phyloP scores from a whole-genome alignment of 2,113 vertebrate genomes.

The Trachemys scripta region DNA sequence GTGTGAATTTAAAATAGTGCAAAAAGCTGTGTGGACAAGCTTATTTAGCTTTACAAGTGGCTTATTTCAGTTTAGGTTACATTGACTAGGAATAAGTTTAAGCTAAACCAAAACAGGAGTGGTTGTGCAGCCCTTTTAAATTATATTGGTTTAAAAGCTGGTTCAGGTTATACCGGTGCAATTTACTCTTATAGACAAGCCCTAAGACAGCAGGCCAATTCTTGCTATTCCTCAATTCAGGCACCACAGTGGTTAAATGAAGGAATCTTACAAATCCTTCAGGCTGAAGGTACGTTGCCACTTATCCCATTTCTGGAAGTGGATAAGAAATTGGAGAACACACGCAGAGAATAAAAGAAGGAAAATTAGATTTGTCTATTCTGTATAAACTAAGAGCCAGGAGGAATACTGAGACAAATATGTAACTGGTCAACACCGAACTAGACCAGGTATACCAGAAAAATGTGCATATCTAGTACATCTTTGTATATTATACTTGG shows the following conservation, averaged over 20 bases:
- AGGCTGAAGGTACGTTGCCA: neutral
- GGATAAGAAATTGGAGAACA: neutral
- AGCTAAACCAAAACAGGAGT: neutral
- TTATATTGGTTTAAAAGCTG: neutral
- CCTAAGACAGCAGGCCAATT: too few relatives aligned
- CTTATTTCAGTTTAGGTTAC: neutral
- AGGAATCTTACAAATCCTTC: neutral
- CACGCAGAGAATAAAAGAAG: neutral
- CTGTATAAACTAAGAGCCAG: neutral
- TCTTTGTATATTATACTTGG: neutral
- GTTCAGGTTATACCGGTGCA: neutral
- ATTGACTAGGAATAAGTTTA: neutral
- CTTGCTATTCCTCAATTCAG: neutral
- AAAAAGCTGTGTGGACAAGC: neutral
- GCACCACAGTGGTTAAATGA: neutral
- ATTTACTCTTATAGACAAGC: neutral
- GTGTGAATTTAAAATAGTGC: neutral
- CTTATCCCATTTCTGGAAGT: neutral
- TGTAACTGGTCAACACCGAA: neutral
- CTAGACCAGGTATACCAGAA: neutral
- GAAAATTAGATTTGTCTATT: fast-evolving
- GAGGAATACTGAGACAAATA: neutral
- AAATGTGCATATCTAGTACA: neutral
- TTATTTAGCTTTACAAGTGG: neutral
- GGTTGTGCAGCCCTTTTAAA: neutral